These are phyloP conservation scores for Papilio protenor DNA, from an alignment of 2,888 invertebrate species.

Conservation along the genomic window DNA sequence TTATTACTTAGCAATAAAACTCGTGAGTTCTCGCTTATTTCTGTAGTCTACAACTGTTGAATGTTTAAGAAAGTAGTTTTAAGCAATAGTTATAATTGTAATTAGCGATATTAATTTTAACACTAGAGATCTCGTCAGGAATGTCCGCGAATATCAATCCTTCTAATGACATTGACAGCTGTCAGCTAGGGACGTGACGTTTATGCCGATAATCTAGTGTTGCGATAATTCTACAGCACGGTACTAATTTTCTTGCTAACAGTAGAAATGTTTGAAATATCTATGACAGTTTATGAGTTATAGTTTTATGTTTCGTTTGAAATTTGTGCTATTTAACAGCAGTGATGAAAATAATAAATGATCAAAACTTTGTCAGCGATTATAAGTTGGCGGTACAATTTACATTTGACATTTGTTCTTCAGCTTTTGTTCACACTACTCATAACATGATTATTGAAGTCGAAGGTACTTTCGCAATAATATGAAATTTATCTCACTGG, in stretches of 20 bases:
- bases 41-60: neutral
- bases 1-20: conserved; percentile 9
- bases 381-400: too few species aligned
- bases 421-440: neutral
- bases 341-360: too few species aligned
- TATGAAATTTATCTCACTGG: conserved; percentile 14
- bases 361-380: too few species aligned
- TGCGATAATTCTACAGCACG: too few species aligned
- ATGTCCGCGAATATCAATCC: too few species aligned
- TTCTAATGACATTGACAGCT: too few species aligned
- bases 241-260: too few species aligned
- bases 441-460: neutral
- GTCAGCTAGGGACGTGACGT: too few species aligned
- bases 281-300: neutral
- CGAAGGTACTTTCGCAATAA: conserved; percentile 17
- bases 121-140: too few species aligned
- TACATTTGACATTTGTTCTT: neutral
- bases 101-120: too few species aligned
- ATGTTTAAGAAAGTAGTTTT: neutral
- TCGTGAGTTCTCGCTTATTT: conserved; percentile 1
- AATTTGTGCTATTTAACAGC: neutral
- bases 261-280: neutral
- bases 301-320: neutral
- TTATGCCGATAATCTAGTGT: too few species aligned
- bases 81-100: too few species aligned